Conservation (phyloP, 2,888 invertebrate genomes). For the Eucriotettix oculatus region DNA sequence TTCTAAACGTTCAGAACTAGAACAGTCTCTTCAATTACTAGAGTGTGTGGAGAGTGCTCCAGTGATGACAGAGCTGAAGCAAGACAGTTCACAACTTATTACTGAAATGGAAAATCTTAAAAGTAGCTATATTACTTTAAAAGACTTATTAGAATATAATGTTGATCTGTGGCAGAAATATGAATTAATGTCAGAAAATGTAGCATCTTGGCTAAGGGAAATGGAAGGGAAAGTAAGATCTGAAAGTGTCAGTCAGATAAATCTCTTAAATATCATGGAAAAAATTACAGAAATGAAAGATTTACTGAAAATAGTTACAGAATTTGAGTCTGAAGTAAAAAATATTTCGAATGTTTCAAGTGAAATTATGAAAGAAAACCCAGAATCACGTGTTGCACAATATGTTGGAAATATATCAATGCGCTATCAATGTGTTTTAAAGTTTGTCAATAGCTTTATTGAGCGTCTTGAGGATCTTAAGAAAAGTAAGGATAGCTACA, state of each 20-base stretch:
- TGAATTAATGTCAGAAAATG: constrained; percentile 55
- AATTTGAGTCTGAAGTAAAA: constrained; percentile 46
- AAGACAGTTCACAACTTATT: constrained; percentile 51
- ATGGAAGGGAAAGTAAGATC: constrained; percentile 56
- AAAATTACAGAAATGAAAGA: constrained; percentile 50
- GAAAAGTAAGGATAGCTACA: constrained; percentile 51
- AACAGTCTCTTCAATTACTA: constrained; percentile 52
- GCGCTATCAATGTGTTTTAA: constrained; percentile 56
- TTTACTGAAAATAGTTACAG: constrained; percentile 44
- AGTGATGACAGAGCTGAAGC: constrained; percentile 44
- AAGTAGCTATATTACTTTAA: constrained; percentile 49
- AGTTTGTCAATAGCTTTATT: constrained; percentile 50
- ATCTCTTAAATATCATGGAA: constrained; percentile 45
- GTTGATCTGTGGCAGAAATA: constrained; percentile 66
- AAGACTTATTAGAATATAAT: constrained; percentile 47
- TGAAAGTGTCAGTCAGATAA: constrained; percentile 55
- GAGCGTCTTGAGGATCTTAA: constrained; percentile 55
- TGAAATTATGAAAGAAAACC: constrained; percentile 54
- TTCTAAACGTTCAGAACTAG: constrained; percentile 44
- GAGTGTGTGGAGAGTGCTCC: constrained; percentile 58
- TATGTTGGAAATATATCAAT: constrained; percentile 61
- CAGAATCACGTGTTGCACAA: constrained; percentile 68
- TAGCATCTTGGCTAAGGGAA: constrained; percentile 61
- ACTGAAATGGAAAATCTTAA: constrained; percentile 55
- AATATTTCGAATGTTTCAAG: constrained; percentile 51